Base-by-base conservation (phyloP, 2,888 invertebrate genomes). In the Saturnia pavonia region DNA sequence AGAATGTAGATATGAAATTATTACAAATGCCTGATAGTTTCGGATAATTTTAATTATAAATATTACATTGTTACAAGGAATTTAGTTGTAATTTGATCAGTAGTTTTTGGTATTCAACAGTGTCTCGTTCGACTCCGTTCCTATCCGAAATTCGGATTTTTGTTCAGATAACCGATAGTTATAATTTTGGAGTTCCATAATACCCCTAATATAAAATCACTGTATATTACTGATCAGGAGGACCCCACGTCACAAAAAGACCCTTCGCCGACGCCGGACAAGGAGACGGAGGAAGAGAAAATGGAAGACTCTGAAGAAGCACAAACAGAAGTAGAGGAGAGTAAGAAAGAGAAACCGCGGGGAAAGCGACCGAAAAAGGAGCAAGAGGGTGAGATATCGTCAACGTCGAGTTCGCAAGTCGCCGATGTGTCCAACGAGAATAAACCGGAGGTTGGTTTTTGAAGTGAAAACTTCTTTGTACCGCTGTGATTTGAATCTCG, bases 341-440 rank as follows among this genome's bases (percentile, higher is more conserved):
- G 80, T 54, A 82, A 83, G 70, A 83, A 84, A 34, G 75, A 79
- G 70, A 81, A 76, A 67, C 78, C 75, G 63, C 82, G 82, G 67
- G 80, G 77, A 63, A 78, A 88, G 72, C 75, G 87, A 57, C 83
- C 83, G 73, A 90, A 86, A 78, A 86, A 84, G 48, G 89, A 89
- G 0, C 89, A 93, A 70, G 90, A 91, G 48, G 91, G 85, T 11
- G 90, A 92, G 76, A 87, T 91, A 16, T 85, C 90, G 0, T 92
- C 92, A n/a, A 91, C 92, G 0, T 88, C 89, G 0, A 86, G 84
- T 34, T 88, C 86, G 0, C 87, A 85, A 70, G 73, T 86, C 0
- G 77, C 76, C 19, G 82, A 81, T 0, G 77, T 76, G 0, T 74
- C 72, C 0, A 82, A 82, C 0, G 84, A 80, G 0, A 76, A 68